phyloP scores from a whole-genome alignment of 30 jellyfish, hydroid and myxozoan genomes.

The Pelagia noctiluca region DNA sequence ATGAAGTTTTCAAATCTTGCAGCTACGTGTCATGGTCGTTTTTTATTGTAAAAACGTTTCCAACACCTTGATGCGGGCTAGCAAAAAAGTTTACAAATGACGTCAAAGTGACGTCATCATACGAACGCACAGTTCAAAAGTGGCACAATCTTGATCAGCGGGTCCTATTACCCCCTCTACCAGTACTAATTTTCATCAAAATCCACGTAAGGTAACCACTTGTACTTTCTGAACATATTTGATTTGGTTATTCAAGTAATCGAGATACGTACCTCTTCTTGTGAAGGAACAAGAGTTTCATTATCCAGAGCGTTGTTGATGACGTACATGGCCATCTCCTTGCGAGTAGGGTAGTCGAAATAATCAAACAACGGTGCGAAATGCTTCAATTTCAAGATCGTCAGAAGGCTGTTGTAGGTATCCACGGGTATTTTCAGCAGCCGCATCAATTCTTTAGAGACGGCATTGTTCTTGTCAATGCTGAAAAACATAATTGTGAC shows the following conservation, averaged over 20 bases:
- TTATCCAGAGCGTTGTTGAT: conserved; percentile 95
- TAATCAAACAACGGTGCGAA: conserved; percentile 97
- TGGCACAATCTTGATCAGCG: no score
- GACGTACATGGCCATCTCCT: conserved; percentile 98
- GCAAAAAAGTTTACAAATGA: no score
- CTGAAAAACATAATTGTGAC: conserved; percentile 33
- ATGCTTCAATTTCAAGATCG: conserved; percentile 92
- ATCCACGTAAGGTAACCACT: no score
- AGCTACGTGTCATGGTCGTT: no score
- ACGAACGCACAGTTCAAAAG: no score
- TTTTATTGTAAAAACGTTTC: no score
- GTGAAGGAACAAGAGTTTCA: conserved; percentile 89
- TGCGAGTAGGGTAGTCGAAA: conserved; percentile 94
- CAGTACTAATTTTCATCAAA: no score
- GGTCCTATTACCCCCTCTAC: no score
- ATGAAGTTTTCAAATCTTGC: no score
- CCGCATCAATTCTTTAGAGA: conserved; percentile 95
- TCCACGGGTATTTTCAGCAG: conserved; percentile 96
- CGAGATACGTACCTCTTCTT: conserved; percentile 75
- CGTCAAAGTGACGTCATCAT: no score
- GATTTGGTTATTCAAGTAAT: no score
- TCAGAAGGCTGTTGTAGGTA: conserved; percentile 90
- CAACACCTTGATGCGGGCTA: no score
- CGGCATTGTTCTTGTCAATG: conserved; percentile 98
- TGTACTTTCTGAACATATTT: background rate